Evolutionary conservation across 2,113 vertebrate species (phyloP), one percentile per base, ranked within the genome.

Genomic region (Gymnobelideus leadbeateri): DNA sequence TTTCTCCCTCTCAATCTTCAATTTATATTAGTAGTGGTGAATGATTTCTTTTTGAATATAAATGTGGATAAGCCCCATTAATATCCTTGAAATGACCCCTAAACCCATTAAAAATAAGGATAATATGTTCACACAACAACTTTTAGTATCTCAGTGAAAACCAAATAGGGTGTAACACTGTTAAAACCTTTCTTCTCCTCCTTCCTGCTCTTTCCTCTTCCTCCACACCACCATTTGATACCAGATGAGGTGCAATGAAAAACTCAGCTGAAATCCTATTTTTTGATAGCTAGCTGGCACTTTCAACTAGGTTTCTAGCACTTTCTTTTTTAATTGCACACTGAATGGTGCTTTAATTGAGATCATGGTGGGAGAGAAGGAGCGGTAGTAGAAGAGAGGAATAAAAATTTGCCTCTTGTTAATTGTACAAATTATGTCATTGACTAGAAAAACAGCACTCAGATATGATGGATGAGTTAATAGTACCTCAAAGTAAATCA

Each of bases 231-330:
- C 55, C 91, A 96, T 97, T 96, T 97, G 94, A 97, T 93, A 94
- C 89, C 37, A 96, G 57, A 51, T 92, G 55, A 95, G 91, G 97
- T 97, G 94, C 84, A 95, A 94, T 97, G 91, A 51, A 98, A 98
- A 96, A 96, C 16, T 96, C 97, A 95, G 51, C 94, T 93, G 92
- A 93, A 96, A 97, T 96, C 25, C 53, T 96, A 89, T 97, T 91
- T 97, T 93, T 61, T 96, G 92, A 91, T 68, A 97, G 95, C n/a
- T 94, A 92, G 96, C 92, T 96, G 97, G 96, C 94, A 96, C 92
- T 95, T 95, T 94, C 77, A 95, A 77, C 94, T 89, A 96, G 94
- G 57, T 96, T 95, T 47, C 94, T 95, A 96, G 96, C 92, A 96
- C 92, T 93, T 91, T 96, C 68, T 94, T 92, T 91, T 95, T 96